A percentile compares a stretch with the other conserved stretches of the same genome.
Conservation (phyloP, 2,888 invertebrate genomes). For the Drosophila anceps region DNA sequence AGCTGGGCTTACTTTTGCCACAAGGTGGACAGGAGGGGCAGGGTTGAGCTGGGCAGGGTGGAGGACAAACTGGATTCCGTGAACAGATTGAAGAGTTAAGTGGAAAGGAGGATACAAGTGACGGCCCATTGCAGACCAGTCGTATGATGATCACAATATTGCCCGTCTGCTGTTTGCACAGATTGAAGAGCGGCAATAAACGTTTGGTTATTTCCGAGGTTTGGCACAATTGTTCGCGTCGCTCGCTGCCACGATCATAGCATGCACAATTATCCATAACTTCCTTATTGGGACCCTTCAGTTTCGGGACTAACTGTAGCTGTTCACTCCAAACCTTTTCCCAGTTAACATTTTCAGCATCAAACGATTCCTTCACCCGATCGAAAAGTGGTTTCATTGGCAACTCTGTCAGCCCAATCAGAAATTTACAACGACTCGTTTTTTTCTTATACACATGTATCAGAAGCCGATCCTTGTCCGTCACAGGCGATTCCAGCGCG, state of each 20-base stretch:
- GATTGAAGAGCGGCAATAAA: slow-evolving; percentile 81
- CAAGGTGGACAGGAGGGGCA: slow-evolving; percentile 39
- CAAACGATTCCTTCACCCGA: slow-evolving; percentile 80
- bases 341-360: slow-evolving; percentile 79
- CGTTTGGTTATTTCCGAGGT: slow-evolving; percentile 82
- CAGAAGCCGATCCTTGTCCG: slow-evolving; percentile 78
- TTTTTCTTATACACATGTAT: slow-evolving; percentile 83
- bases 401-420: slow-evolving; percentile 82
- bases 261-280: slow-evolving; percentile 71
- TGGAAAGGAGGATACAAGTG: slow-evolving; percentile 82
- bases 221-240: slow-evolving; percentile 81
- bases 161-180: slow-evolving; percentile 82
- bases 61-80: slow-evolving; percentile 59
- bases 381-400: slow-evolving; percentile 82
- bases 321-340: slow-evolving; percentile 55
- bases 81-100: slow-evolving; percentile 69
- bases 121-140: slow-evolving; percentile 83
- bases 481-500: slow-evolving; percentile 80
- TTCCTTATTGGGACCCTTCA: slow-evolving; percentile 58
- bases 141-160: slow-evolving; percentile 83
- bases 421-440: slow-evolving; percentile 83
- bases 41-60: slow-evolving; percentile 36
- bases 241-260: slow-evolving; percentile 60
- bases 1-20: slow-evolving; percentile 19
- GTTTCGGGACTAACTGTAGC: slow-evolving; percentile 58